These are phyloP conservation scores for Stomatorhinus walkeri DNA, from an alignment of 2,797 vertebrate genomes.

Conservation along the genomic window DNA sequence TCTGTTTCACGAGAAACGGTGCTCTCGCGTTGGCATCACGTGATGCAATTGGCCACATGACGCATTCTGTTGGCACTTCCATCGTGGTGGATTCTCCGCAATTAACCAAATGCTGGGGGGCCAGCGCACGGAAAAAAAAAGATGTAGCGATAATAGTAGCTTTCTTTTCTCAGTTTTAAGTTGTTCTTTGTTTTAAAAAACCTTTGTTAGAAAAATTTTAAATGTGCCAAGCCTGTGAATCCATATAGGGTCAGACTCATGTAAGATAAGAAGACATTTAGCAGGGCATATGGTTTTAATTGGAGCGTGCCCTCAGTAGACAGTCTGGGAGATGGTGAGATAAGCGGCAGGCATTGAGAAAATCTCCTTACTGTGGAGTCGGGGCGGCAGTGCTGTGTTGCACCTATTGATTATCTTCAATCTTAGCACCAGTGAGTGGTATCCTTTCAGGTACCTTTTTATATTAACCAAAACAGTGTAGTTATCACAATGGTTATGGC, in stretches of 20 bases:
- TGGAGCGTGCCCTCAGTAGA: background rate
- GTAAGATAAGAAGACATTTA: constrained; percentile 8
- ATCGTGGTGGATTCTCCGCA: background rate
- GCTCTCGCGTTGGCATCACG: background rate
- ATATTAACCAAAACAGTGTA: background rate
- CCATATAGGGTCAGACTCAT: background rate
- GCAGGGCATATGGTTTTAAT: background rate
- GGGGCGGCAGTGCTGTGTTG: background rate
- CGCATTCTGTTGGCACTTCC: background rate
- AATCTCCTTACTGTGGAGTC: background rate
- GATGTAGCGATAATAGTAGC: constrained; percentile 9
- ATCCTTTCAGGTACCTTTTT: background rate
- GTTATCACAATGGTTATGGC: background rate
- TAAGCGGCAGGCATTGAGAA: background rate
- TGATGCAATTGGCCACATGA: background rate
- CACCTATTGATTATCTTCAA: background rate
- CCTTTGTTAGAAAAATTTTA: background rate
- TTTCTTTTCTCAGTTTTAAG: background rate
- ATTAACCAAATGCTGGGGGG: background rate
- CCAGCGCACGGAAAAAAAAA: background rate
- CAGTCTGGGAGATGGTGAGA: background rate
- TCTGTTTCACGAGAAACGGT: background rate
- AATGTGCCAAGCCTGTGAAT: background rate
- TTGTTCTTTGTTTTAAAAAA: background rate
- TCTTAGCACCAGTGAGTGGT: background rate